Conservation (phyloP, 1,140 invertebrate genomes). For the Drosophila novamexicana region DNA sequence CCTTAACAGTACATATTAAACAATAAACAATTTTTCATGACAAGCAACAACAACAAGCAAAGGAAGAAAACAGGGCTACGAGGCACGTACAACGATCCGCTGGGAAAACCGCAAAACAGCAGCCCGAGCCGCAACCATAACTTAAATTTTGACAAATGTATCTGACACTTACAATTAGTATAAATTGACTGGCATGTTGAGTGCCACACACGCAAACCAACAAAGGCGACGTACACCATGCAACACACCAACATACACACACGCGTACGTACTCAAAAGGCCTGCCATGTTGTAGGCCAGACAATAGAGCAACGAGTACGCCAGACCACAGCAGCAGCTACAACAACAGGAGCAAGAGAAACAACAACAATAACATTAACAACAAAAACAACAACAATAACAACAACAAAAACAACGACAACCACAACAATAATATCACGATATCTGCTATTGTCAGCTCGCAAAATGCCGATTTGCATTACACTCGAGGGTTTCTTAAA, state of each 20-base stretch:
- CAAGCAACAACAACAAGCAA: slow-evolving; percentile 7
- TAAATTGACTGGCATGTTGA: slow-evolving; percentile 82
- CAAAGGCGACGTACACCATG: slow-evolving; percentile 14
- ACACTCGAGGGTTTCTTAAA: slow-evolving; percentile 50
- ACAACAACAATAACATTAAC: slow-evolving; percentile 8
- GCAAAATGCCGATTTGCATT: slow-evolving; percentile 81
- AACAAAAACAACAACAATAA: slow-evolving; percentile 15
- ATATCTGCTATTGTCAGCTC: slow-evolving; percentile 79
- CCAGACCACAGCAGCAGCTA: slow-evolving; percentile 37
- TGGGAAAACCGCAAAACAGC: slow-evolving; percentile 59
- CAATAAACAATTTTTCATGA: slow-evolving; percentile 78
- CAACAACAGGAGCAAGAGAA: slow-evolving; percentile 17
- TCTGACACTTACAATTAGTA: slow-evolving; percentile 82
- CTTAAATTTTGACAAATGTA: slow-evolving; percentile 82
- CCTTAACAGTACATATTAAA: slow-evolving; percentile 66
- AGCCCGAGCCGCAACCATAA: slow-evolving; percentile 68
- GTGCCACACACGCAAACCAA: slow-evolving; percentile 59
- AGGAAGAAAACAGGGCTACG: slow-evolving; percentile 6
- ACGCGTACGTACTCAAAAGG: slow-evolving; percentile 19
- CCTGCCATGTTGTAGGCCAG: slow-evolving; percentile 56
- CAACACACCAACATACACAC: not conserved
- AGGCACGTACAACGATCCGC: slow-evolving; percentile 41
- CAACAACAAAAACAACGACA: slow-evolving; percentile 12
- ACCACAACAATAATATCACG: slow-evolving; percentile 75
- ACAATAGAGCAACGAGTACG: slow-evolving; percentile 75